A percentile compares a stretch with the other conserved stretches of the same genome.
Conservation (phyloP, 2,888 invertebrate genomes). For the Oeneis ivallda region DNA sequence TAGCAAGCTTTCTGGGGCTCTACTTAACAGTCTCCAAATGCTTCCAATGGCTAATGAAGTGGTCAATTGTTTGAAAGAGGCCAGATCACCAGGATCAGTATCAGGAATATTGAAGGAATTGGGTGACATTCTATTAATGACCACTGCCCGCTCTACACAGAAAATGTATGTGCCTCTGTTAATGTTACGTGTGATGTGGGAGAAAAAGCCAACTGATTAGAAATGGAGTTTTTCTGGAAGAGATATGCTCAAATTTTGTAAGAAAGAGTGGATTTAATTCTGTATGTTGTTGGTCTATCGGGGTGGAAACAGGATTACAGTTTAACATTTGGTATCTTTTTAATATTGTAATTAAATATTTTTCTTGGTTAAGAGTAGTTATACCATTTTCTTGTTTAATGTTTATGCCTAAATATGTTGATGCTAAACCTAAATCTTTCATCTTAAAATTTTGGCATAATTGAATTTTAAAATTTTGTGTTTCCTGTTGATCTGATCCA, state of each 20-base stretch:
- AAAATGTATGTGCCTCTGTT: background rate
- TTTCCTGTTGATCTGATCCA: too few relatives aligned
- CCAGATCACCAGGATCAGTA: background rate
- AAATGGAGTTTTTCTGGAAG: background rate
- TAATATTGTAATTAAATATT: too few relatives aligned
- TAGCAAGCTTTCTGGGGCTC: background rate
- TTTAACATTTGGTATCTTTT: too few relatives aligned
- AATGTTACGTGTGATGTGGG: background rate
- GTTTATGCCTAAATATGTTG: too few relatives aligned
- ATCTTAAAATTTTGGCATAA: too few relatives aligned
- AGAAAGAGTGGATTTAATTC: background rate
- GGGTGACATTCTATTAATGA: background rate
- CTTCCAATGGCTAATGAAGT: background rate
- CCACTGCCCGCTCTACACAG: background rate
- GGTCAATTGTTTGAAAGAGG: background rate
- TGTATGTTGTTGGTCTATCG: too few relatives aligned
- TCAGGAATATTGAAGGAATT: background rate
- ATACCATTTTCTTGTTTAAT: too few relatives aligned
- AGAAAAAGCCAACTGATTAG: background rate
- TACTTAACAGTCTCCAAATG: background rate
- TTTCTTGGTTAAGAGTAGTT: too few relatives aligned
- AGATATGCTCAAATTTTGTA: background rate
- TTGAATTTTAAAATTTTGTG: too few relatives aligned
- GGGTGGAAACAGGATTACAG: too few relatives aligned
- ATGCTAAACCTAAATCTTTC: too few relatives aligned